Percentiles rank a stretch among this genome's conserved stretches.
These are phyloP conservation scores for Mustela erminea DNA, from an alignment of 2,797 vertebrate species.

Conservation along the genomic window DNA sequence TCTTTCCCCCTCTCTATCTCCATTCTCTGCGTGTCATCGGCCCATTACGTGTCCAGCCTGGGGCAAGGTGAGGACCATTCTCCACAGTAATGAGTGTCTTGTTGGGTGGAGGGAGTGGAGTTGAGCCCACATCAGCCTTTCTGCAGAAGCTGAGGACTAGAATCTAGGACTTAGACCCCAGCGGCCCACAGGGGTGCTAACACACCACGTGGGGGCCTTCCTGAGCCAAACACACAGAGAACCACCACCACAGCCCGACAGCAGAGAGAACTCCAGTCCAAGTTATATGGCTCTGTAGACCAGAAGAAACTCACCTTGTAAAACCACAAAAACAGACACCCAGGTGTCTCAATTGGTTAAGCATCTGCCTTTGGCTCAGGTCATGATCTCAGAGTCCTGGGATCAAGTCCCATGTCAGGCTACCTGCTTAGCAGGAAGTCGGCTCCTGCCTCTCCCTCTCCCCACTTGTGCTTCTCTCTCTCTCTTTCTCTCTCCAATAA, in stretches of 20 bases:
- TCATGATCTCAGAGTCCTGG: not conserved
- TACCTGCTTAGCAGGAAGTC: not conserved
- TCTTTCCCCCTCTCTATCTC: not conserved
- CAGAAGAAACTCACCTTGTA: not conserved
- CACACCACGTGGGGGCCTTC: not conserved
- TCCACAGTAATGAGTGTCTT: not conserved
- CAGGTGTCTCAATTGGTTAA: not conserved
- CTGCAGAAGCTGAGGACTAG: not conserved
- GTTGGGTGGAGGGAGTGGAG: rapidly evolving
- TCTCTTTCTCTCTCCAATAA: not conserved
- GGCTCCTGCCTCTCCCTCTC: not conserved
- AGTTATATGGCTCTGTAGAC: not conserved
- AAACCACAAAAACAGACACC: not conserved
- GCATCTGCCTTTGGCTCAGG: not conserved
- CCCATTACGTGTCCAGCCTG: not conserved
- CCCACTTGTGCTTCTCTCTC: not conserved
- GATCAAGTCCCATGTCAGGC: not conserved
- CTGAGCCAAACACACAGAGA: rapidly evolving
- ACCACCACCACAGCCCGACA: not conserved
- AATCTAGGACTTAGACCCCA: not conserved
- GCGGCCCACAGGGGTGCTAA: rapidly evolving
- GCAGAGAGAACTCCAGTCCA: not conserved
- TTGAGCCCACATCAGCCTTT: not conserved
- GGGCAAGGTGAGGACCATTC: rapidly evolving
- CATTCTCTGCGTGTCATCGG: not conserved